Evolutionary conservation across 1,140 invertebrate genomes (phyloP).

Genomic region (Bombus sibiricus): DNA sequence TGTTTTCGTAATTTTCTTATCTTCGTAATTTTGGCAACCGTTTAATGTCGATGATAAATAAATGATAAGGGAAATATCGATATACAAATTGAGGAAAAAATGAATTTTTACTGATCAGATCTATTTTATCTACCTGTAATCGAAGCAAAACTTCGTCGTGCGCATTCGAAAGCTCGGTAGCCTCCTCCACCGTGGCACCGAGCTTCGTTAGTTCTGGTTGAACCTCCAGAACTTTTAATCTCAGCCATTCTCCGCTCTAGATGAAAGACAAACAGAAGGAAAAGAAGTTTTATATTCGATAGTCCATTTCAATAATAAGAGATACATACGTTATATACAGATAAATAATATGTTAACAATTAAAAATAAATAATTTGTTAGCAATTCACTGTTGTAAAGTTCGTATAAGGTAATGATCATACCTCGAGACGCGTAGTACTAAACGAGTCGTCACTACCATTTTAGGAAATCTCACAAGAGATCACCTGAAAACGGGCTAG

Average conservation of each 20-base stretch:
- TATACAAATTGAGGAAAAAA: neutral
- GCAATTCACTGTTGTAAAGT: neutral
- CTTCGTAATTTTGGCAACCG: too few relatives aligned
- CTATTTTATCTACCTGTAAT: slow-evolving; percentile 86
- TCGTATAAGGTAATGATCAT: slow-evolving; percentile 36
- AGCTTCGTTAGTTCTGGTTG: slow-evolving; percentile 92
- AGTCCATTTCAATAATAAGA: neutral
- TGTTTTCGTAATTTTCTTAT: too few relatives aligned
- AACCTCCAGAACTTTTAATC: slow-evolving; percentile 93
- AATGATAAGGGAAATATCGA: neutral
- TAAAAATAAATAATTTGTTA: neutral
- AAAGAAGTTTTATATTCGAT: neutral
- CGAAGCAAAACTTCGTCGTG: slow-evolving; percentile 93
- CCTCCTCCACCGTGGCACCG: slow-evolving; percentile 90
- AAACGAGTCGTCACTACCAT: slow-evolving; percentile 21
- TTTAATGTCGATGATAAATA: neutral
- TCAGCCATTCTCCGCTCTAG: slow-evolving; percentile 92
- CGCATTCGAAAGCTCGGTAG: slow-evolving; percentile 88
- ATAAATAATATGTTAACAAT: neutral
- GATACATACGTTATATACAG: too few relatives aligned
- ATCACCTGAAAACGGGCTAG: slow-evolving; percentile 13
- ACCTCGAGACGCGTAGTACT: neutral
- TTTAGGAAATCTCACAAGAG: slow-evolving; percentile 19
- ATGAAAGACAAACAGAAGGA: slow-evolving; percentile 72
- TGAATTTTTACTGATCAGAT: neutral